These are phyloP conservation scores for Trogon surrucura DNA, from an alignment of 2,113 vertebrate genomes.

Conservation along the genomic window DNA sequence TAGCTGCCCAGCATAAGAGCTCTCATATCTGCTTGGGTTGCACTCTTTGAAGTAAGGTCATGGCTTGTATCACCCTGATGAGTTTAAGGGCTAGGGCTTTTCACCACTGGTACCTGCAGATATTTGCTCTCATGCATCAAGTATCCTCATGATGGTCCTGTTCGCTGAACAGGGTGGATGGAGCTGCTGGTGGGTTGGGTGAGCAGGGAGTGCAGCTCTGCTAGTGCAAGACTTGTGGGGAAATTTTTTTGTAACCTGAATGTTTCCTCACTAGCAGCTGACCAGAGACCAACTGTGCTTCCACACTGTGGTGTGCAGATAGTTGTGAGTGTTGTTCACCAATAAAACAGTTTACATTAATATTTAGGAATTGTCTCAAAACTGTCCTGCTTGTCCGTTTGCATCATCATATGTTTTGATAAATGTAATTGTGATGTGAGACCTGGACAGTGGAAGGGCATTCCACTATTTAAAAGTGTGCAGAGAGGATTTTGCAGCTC, in stretches of 20 bases:
- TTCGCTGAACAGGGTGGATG: not conserved
- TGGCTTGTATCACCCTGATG: fast-evolving
- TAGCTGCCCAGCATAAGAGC: not conserved
- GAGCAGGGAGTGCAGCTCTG: not conserved
- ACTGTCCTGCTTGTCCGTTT: not conserved
- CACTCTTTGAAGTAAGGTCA: not conserved
- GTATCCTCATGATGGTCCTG: not conserved
- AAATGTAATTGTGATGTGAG: not conserved
- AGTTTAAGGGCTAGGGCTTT: not conserved
- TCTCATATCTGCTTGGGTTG: not conserved
- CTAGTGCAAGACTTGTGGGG: not conserved
- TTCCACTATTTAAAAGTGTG: not conserved
- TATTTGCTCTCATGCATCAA: fast-evolving
- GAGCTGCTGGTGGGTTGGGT: not conserved
- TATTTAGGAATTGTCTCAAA: not conserved
- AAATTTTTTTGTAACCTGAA: not conserved
- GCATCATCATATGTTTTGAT: not conserved
- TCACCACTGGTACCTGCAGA: not conserved
- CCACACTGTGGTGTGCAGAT: fast-evolving
- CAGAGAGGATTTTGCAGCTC: not conserved
- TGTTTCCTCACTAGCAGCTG: not conserved
- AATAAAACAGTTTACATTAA: not conserved
- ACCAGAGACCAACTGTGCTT: not conserved
- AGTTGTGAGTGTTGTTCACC: not conserved
- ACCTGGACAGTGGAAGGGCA: not conserved